A percentile compares a stretch with the other conserved stretches of the same genome.
Conservation (phyloP, 92 coral and sea anemone genomes). For the Bergia puertoricense region DNA sequence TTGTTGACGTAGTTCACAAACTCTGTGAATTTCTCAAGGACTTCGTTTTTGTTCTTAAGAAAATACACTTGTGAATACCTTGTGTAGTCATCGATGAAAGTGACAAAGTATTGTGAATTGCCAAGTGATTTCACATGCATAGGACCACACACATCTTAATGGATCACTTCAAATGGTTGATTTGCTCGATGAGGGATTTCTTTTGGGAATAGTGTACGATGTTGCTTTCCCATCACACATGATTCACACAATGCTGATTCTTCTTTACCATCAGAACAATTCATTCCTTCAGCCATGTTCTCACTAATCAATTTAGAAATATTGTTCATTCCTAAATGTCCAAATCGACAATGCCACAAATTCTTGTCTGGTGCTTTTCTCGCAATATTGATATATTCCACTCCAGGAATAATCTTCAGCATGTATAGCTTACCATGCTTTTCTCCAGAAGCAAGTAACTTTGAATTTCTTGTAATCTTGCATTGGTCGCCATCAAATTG, state of each 20-base stretch:
- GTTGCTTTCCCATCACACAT: conserved; percentile 47
- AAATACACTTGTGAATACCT: conserved; percentile 18
- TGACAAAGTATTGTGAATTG: conserved; percentile 22
- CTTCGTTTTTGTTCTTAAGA: conserved; percentile 22
- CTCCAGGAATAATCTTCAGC: conserved; percentile 35
- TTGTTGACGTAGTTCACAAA: conserved; percentile 29
- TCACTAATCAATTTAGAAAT: conserved; percentile 33
- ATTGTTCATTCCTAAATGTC: conserved; percentile 37
- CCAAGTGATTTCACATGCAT: conserved; percentile 40
- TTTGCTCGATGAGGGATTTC: conserved; percentile 16
- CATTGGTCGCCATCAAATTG: conserved; percentile 40
- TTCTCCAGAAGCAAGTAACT: conserved; percentile 42
- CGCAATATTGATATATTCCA: conserved; percentile 34
- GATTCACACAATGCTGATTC: conserved; percentile 39
- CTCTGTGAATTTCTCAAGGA: conserved; percentile 40
- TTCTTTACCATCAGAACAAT: conserved; percentile 1
- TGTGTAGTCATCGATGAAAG: conserved; percentile 28
- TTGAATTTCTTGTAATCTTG: conserved; percentile 32
- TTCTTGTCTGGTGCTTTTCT: conserved; percentile 40
- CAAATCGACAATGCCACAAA: conserved; percentile 41
- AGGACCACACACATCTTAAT: conserved; percentile 30
- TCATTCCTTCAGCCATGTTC: conserved; percentile 47
- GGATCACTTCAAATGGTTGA: conserved; percentile 28
- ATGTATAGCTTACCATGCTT: conserved; percentile 41
- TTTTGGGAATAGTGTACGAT: conserved; percentile 30